Base-by-base conservation (phyloP, 2,888 invertebrate species). In the Eudemis profundana region DNA sequence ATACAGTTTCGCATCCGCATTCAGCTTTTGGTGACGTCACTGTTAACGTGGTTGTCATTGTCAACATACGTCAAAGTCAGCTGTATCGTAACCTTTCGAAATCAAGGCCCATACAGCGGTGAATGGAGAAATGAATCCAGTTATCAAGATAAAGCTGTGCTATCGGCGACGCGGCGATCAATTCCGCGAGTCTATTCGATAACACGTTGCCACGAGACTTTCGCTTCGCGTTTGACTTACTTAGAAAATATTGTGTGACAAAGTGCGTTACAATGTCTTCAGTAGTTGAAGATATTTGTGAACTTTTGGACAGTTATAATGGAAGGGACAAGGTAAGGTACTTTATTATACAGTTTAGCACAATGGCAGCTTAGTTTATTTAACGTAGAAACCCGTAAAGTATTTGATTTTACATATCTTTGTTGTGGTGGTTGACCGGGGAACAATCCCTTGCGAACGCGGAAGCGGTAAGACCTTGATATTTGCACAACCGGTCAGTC, bases 251-350 rank as follows among this genome's bases (percentile, higher is more conserved):
- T 59, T 69, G 36, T 66, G 66, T 66, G 44, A 63, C 46, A 51
- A 50, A 72, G 59, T 54, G 70, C 69, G 36, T 38, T 63, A 78
- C 71, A 69, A 92, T 91, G 91, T 84, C 87, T 74, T 82, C 88
- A 19, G 60, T 87, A 66, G 72, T 84, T 57, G 92, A 92, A 79
- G 94, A 94, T 90, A 93, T 95, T 80, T 95, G 95, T 83, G 94
- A 94, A 77, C 93, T 96, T 78, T 91, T 97, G 72, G 95, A 96
- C 70, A 95, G 95, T 51, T 96, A 97, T 81, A 95, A 94, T 80
- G 97, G 97, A n/a, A 93, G 97, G 81, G 97, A 97, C 90, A 97
- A 97, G 94, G 95, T 95, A 90, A 85, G 77, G 42, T 2, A n/a
- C n/a, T 8, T 1, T 27, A 12, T 29, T 56, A 3, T 38, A n/a